Percentiles rank a stretch among this genome's conserved stretches.
Conservation (phyloP, 2,113 vertebrate species). For the Apodemus sylvaticus region DNA sequence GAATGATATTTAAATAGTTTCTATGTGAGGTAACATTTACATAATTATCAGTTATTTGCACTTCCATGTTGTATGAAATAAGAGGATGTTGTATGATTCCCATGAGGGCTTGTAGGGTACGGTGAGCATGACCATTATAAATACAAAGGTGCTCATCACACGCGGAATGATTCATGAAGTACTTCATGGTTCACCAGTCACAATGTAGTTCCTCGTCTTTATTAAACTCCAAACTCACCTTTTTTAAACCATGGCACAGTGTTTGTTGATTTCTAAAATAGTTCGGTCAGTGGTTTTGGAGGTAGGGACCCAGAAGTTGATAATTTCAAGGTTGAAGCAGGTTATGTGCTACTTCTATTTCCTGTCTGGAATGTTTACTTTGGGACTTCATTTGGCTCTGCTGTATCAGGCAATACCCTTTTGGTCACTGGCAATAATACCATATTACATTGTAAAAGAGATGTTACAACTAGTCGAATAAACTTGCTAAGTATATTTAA, state of each 20-base stretch:
- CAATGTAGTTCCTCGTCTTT: neutral
- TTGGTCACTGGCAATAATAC: slow-evolving; percentile 43
- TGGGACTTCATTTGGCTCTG: neutral
- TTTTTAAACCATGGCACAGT: neutral
- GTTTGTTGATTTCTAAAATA: neutral
- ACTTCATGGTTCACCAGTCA: no score
- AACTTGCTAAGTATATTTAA: slow-evolving; percentile 52
- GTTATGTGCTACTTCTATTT: slow-evolving; percentile 30
- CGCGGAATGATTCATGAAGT: neutral
- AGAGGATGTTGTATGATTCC: neutral
- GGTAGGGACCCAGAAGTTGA: neutral
- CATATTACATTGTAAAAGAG: slow-evolving; percentile 19
- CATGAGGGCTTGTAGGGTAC: neutral
- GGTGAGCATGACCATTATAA: neutral
- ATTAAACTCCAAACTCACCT: neutral
- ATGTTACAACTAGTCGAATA: neutral
- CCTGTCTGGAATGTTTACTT: slow-evolving; percentile 19
- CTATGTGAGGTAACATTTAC: neutral
- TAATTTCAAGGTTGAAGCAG: slow-evolving; percentile 5
- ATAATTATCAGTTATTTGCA: neutral
- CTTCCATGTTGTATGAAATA: neutral
- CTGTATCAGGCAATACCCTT: neutral
- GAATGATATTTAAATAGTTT: neutral
- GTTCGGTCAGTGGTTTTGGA: slow-evolving; percentile 34
- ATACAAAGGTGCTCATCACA: rapidly evolving